Percentiles rank a stretch among this genome's conserved stretches.
Evolutionary conservation across 2,113 vertebrate genomes (phyloP).

Genomic region (Boulengeromyrus knoepffleri): DNA sequence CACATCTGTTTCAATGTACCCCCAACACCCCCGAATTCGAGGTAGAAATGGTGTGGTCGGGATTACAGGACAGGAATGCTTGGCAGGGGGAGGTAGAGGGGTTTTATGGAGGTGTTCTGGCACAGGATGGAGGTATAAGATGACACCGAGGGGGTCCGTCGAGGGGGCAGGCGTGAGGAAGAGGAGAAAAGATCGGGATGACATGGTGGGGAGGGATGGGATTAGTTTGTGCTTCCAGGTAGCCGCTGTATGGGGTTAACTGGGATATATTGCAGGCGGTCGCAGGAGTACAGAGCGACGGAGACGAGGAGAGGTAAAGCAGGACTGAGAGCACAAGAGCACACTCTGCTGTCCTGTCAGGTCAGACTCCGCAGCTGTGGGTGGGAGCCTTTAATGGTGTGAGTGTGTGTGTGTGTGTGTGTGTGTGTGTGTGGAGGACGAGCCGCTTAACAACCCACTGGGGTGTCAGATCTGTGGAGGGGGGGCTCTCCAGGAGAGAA

Average conservation of each 20-base stretch:
- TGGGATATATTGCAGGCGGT: background rate
- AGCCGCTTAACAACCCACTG: background rate
- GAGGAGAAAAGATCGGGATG: background rate
- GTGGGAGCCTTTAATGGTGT: background rate
- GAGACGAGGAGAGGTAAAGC: background rate
- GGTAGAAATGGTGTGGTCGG: background rate
- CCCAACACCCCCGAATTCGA: background rate
- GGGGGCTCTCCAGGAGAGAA: background rate
- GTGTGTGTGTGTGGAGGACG: background rate
- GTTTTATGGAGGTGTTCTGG: slow-evolving; percentile 5
- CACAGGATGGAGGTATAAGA: slow-evolving; percentile 14
- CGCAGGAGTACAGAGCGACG: background rate
- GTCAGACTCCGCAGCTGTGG: background rate
- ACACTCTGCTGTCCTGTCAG: background rate
- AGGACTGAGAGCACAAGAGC: background rate
- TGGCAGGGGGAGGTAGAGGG: background rate
- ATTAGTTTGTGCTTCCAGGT: background rate
- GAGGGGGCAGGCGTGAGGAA: background rate
- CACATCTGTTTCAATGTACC: background rate
- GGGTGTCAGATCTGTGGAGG: background rate
- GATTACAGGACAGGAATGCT: background rate
- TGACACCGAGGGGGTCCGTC: background rate
- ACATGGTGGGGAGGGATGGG: slow-evolving; percentile 10
- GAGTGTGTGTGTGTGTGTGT: background rate
- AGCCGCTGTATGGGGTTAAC: background rate